Evolutionary conservation across 1,140 invertebrate species (phyloP).

Genomic region (Calycopis cecrops): DNA sequence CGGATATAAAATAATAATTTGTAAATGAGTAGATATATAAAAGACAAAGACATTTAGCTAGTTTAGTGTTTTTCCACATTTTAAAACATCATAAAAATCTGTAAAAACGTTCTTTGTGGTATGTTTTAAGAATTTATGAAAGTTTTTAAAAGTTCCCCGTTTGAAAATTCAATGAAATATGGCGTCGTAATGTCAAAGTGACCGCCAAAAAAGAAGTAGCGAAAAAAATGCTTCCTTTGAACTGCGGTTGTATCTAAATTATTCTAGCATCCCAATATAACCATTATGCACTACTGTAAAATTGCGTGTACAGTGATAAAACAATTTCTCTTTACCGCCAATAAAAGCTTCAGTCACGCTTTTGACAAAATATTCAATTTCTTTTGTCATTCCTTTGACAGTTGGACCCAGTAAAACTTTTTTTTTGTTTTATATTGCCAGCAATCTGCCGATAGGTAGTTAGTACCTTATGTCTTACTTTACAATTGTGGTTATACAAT

Average conservation of each 20-base stretch:
- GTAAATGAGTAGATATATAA: too few species aligned
- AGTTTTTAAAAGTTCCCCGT: constrained; percentile 4
- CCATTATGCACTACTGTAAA: constrained; percentile 25
- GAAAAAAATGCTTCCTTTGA: constrained; percentile 13
- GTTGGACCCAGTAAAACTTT: neutral
- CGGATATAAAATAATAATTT: too few species aligned
- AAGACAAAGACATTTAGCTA: too few species aligned
- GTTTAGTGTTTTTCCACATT: too few species aligned
- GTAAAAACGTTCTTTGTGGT: constrained; percentile 13
- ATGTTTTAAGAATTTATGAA: constrained; percentile 13
- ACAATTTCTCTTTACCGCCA: constrained; percentile 18
- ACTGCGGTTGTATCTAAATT: constrained; percentile 21
- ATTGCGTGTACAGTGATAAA: constrained; percentile 23
- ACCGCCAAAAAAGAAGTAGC: constrained; percentile 19
- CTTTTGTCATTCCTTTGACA: neutral
- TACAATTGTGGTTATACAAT: constrained; percentile 1
- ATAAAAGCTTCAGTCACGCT: constrained; percentile 20
- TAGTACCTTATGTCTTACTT: neutral
- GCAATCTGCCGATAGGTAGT: too few species aligned
- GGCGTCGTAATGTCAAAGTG: constrained; percentile 17
- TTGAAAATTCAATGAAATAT: constrained; percentile 22
- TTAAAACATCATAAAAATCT: constrained; percentile 3
- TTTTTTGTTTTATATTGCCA: neutral
- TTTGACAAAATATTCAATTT: constrained; percentile 9
- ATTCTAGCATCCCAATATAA: constrained; percentile 19